These are phyloP conservation scores for Grantiella picta DNA, from an alignment of 2,113 vertebrate species.

Conservation along the genomic window DNA sequence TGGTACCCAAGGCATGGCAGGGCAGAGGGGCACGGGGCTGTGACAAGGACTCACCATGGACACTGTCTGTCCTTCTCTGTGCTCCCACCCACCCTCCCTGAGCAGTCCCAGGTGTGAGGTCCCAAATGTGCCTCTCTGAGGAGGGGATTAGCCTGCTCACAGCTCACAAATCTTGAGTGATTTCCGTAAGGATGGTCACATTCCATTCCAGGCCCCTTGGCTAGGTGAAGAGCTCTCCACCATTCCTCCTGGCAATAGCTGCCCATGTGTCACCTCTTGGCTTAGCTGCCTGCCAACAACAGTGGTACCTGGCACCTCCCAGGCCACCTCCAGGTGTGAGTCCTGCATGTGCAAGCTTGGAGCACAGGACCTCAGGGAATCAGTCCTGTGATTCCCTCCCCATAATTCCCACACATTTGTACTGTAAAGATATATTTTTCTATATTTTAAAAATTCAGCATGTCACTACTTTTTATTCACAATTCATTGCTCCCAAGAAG, in stretches of 20 bases:
- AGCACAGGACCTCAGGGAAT: not conserved
- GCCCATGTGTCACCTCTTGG: not conserved
- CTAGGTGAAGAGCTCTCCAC: not conserved
- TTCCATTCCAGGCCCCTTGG: not conserved
- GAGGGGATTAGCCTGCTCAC: accelerated
- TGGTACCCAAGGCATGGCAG: not conserved
- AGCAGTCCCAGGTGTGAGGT: not conserved
- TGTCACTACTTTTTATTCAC: not conserved
- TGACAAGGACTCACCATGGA: not conserved
- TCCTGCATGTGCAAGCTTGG: not conserved
- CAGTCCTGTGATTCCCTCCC: not conserved
- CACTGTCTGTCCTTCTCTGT: not conserved
- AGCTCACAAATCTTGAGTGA: accelerated
- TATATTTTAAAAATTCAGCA: not conserved
- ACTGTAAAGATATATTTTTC: not conserved
- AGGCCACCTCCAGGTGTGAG: not conserved
- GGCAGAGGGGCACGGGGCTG: not conserved
- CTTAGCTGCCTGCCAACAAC: not conserved
- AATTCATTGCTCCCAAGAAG: not conserved
- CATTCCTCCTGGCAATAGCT: not conserved
- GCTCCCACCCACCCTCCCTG: accelerated
- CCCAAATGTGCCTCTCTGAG: accelerated
- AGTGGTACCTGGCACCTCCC: not conserved
- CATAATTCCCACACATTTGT: not conserved
- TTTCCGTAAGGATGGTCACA: not conserved